Evolutionary conservation across 2,797 vertebrate species (phyloP).

Genomic region (Danio tinwini): DNA sequence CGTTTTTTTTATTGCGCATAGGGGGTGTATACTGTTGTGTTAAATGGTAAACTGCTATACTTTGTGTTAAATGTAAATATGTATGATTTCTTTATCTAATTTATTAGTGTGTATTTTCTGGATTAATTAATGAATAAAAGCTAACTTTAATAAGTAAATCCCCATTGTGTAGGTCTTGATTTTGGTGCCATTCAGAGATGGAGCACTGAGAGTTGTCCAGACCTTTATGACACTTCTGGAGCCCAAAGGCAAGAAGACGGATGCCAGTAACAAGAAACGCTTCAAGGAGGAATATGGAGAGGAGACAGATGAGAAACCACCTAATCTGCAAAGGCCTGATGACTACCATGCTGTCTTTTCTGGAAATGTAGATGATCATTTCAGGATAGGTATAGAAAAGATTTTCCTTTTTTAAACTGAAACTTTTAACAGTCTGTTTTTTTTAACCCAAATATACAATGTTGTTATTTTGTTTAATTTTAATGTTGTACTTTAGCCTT

Average conservation of each 20-base stretch:
- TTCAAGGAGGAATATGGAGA: slow-evolving; percentile 93
- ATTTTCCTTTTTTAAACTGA: background rate
- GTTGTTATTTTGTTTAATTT: too few relatives aligned
- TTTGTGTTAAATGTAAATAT: background rate
- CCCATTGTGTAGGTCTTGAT: slow-evolving; percentile 85
- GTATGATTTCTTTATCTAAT: background rate
- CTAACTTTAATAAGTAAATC: background rate
- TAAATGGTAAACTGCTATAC: too few relatives aligned
- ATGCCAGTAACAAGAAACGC: slow-evolving; percentile 94
- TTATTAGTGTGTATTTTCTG: background rate
- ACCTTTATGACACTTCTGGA: slow-evolving; percentile 88
- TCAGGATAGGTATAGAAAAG: slow-evolving; percentile 86
- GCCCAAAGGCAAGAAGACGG: slow-evolving; percentile 83
- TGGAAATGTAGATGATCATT: slow-evolving; percentile 97
- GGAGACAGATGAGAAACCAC: slow-evolving; percentile 79
- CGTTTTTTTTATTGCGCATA: background rate
- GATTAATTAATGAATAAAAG: background rate
- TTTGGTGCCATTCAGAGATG: slow-evolving; percentile 90
- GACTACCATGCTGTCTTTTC: slow-evolving; percentile 92
- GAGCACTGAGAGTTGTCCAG: slow-evolving; percentile 86
- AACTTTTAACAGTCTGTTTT: background rate
- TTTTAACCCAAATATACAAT: too few relatives aligned
- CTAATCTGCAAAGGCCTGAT: slow-evolving; percentile 88
- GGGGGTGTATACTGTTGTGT: background rate
- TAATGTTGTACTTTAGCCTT: too few relatives aligned